A percentile compares a stretch with the other conserved stretches of the same genome.
These are phyloP conservation scores for Holotrichia oblita DNA, from an alignment of 1,140 invertebrate species.

Conservation along the genomic window DNA sequence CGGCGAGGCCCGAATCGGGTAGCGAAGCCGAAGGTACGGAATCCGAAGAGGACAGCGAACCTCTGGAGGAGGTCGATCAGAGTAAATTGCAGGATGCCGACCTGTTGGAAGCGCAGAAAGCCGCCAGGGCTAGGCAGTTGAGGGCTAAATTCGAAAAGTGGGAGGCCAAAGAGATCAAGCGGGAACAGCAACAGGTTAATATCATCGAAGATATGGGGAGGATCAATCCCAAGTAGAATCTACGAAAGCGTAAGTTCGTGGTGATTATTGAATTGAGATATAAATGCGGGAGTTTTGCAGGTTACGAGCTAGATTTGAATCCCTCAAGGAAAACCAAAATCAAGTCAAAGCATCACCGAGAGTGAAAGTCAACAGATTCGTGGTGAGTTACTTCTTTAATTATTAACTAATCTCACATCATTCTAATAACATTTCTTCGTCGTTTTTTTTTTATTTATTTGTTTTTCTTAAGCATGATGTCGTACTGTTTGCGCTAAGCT, in stretches of 20 bases:
- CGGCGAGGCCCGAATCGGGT: conserved; percentile 65
- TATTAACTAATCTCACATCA: neutral
- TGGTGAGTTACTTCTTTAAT: conserved; percentile 74
- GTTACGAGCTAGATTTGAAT: conserved; percentile 85
- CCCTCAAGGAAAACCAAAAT: conserved; percentile 69
- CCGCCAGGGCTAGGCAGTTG: conserved; percentile 85
- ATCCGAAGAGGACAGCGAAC: conserved; percentile 67
- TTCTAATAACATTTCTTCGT: neutral
- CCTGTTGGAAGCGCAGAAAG: conserved; percentile 69
- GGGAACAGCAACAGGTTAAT: conserved; percentile 60
- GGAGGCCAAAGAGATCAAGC: conserved; percentile 77
- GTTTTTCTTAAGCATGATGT: neutral
- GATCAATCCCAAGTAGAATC: conserved; percentile 77
- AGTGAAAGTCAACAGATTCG: conserved; percentile 85
- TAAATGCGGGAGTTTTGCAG: no score
- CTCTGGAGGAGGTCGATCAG: conserved; percentile 67
- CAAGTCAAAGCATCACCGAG: conserved; percentile 65
- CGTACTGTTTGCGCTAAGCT: neutral
- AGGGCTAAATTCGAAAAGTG: conserved; percentile 92
- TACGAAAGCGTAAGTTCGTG: conserved; percentile 67
- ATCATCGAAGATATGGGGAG: conserved; percentile 64
- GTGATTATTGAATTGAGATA: neutral
- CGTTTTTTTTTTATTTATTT: neutral
- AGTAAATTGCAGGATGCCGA: conserved; percentile 58
- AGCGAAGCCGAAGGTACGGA: conserved; percentile 61